Conservation (phyloP, 2,888 invertebrate species). For the Noctuana brunneofusca region DNA sequence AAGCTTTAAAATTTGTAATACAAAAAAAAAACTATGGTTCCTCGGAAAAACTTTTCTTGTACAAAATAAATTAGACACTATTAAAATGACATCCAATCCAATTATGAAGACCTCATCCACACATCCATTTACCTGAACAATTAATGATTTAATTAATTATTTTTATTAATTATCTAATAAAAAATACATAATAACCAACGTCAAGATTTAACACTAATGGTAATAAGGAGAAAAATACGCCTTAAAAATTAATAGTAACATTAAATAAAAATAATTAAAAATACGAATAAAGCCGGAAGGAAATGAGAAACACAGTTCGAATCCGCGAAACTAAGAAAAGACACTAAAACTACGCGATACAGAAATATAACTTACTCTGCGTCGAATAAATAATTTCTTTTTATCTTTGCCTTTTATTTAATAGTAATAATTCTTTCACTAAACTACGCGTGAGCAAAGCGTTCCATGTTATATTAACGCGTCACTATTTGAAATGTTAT, state of each 20-base stretch:
- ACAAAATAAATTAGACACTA: constrained; percentile 7
- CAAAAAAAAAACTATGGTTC: background rate
- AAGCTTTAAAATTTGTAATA: constrained; percentile 17
- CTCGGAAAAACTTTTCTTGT: background rate
- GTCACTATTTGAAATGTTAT: constrained; percentile 68
- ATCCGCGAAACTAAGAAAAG: constrained; percentile 13
- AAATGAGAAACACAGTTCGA: constrained; percentile 32
- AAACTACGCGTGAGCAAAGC: constrained; percentile 56
- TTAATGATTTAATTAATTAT: constrained; percentile 44
- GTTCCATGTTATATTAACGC: constrained; percentile 49
- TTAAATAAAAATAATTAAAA: constrained; percentile 65
- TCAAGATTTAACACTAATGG: constrained; percentile 73
- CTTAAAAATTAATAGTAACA: constrained; percentile 79
- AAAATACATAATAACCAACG: constrained; percentile 68
- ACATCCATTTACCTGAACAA: constrained; percentile 52
- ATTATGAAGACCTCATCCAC: constrained; percentile 47
- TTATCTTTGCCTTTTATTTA: constrained; percentile 37
- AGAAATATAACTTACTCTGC: constrained; percentile 58
- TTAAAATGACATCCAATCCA: background rate
- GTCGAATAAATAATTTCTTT: constrained; percentile 54
- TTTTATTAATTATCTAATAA: constrained; percentile 42
- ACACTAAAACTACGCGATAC: constrained; percentile 39
- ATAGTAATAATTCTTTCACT: constrained; percentile 44
- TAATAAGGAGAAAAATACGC: constrained; percentile 65
- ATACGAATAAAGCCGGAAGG: constrained; percentile 48